These are phyloP conservation scores for Coregonus ussuriensis DNA, from an alignment of 2,797 vertebrate species.

Conservation along the genomic window DNA sequence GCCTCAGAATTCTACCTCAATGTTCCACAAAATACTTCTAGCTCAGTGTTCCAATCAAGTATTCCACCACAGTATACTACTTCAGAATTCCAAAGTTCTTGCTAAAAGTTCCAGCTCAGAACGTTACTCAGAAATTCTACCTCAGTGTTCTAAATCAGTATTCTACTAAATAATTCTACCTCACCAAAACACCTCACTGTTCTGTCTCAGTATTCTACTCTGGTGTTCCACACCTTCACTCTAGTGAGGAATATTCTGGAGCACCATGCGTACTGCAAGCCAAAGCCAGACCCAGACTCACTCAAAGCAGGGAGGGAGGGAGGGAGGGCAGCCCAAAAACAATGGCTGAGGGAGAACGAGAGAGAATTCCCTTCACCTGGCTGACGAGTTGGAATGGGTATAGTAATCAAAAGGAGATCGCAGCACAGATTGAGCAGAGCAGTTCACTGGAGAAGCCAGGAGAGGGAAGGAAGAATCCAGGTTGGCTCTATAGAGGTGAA, in stretches of 20 bases:
- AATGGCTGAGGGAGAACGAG: conserved; percentile 16
- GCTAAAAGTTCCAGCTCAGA: neutral
- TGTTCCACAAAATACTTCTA: neutral
- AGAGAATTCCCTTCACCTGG: conserved; percentile 63
- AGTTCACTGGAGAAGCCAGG: conserved; percentile 5
- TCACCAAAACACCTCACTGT: no score
- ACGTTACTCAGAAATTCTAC: neutral
- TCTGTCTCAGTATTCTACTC: neutral
- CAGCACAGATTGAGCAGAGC: neutral
- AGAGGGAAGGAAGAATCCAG: conserved; percentile 11
- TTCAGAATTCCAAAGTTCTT: no score
- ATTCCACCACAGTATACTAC: neutral
- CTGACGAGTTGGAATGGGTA: conserved; percentile 70
- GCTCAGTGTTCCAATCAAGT: neutral
- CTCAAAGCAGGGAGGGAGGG: conserved; percentile 44
- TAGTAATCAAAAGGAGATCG: conserved; percentile 45
- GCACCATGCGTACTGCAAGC: conserved; percentile 37
- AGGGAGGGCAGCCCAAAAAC: conserved; percentile 45
- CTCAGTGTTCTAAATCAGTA: neutral
- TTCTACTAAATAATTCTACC: no score
- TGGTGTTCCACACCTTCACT: conserved; percentile 39
- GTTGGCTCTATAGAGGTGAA: conserved; percentile 31
- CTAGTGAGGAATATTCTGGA: conserved; percentile 46
- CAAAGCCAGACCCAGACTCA: conserved; percentile 46
- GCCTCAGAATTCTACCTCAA: neutral